Evolutionary conservation across 2,113 vertebrate species (phyloP).

Genomic region (Raphicerus campestris): DNA sequence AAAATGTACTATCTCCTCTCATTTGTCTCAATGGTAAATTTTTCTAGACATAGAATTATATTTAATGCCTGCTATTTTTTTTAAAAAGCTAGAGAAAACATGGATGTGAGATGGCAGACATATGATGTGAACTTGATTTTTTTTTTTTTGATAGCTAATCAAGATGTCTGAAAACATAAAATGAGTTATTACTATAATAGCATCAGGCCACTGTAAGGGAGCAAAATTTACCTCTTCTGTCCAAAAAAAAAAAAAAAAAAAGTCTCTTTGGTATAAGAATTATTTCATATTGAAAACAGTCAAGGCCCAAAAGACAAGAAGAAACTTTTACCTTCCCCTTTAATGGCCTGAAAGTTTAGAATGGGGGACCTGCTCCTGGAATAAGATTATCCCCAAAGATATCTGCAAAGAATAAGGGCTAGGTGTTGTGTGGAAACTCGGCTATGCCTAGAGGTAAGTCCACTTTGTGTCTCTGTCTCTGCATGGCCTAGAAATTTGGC

Average conservation of each 20-base stretch:
- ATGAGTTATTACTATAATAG: not conserved
- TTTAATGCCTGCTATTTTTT: not conserved
- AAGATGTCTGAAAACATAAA: not conserved
- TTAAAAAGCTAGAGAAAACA: not conserved
- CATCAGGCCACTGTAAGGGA: not conserved
- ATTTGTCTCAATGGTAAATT: not conserved
- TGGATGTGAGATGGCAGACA: not conserved
- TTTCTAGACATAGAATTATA: not conserved
- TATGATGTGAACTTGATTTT: not conserved
- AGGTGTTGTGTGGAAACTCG: not conserved
- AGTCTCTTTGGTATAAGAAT: not conserved
- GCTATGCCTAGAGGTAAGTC: too few relatives aligned
- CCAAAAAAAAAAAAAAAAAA: not conserved
- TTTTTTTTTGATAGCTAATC: not conserved
- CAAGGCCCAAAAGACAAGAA: not conserved
- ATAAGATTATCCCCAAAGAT: not conserved
- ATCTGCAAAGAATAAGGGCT: not conserved
- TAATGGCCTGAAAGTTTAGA: not conserved
- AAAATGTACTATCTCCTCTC: not conserved
- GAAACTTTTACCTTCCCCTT: not conserved
- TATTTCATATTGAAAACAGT: too few relatives aligned
- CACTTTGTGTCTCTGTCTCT: not conserved
- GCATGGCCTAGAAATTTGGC: not conserved
- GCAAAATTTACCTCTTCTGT: not conserved
- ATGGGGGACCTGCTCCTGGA: not conserved